Conservation (phyloP, 2,888 invertebrate species). For the Sarcophaga rosellei region DNA sequence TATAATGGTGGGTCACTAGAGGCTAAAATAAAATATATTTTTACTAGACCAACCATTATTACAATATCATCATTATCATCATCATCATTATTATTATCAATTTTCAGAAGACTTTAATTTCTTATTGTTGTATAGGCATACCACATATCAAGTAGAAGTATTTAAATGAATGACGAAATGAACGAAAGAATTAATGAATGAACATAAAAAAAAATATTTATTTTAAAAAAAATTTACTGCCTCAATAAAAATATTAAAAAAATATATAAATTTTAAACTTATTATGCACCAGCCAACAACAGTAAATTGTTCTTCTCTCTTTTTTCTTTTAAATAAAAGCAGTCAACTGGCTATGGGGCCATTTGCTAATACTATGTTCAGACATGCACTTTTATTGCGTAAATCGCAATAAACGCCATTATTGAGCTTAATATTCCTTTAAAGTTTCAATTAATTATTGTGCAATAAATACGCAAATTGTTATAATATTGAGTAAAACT, state of each 20-base stretch:
- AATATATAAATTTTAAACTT: conserved; percentile 37
- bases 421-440: too few relatives aligned
- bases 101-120: conserved; percentile 9
- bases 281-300: conserved; percentile 8
- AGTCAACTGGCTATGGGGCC: too few relatives aligned
- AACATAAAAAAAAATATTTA: conserved; percentile 14
- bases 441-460: too few relatives aligned
- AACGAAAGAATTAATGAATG: not conserved
- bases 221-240: conserved; percentile 24
- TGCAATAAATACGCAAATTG: too few relatives aligned
- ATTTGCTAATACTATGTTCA: too few relatives aligned
- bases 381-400: too few relatives aligned
- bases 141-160: not conserved
- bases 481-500: too few relatives aligned
- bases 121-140: not conserved
- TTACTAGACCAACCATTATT: not conserved
- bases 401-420: too few relatives aligned
- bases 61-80: conserved; percentile 1
- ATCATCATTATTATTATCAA: conserved; percentile 30
- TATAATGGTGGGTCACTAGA: conserved; percentile 58
- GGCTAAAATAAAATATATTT: conserved; percentile 47
- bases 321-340: too few relatives aligned
- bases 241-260: conserved; percentile 16
- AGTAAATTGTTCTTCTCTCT: not conserved
- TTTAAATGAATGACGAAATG: not conserved